phyloP scores from a whole-genome alignment of 2,113 vertebrate species.

The Empidonax traillii region DNA sequence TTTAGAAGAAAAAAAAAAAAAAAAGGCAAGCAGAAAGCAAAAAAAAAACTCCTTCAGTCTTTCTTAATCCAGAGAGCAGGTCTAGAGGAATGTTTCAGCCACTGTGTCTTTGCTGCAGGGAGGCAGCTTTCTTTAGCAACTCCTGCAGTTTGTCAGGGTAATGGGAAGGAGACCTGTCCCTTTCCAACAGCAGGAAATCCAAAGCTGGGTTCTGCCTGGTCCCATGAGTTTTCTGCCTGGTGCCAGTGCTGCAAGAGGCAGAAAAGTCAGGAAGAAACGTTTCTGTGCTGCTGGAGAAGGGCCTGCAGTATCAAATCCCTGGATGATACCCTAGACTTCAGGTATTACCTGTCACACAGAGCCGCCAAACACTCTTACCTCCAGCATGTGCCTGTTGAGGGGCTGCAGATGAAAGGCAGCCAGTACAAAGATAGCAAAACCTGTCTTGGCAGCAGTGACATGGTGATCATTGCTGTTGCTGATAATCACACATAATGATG shows the following conservation, averaged over 20 bases:
- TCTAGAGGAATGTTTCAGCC: neutral
- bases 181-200: neutral
- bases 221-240: fast-evolving
- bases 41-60: neutral
- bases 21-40: neutral
- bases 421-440: neutral
- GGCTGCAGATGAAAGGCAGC: neutral
- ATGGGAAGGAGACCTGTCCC: neutral
- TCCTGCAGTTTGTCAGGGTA: neutral
- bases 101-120: neutral
- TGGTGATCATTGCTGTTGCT: neutral
- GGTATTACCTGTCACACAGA: neutral
- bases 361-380: neutral
- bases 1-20: neutral
- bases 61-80: neutral
- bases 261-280: neutral
- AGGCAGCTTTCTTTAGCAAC: neutral
- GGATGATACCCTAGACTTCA: neutral
- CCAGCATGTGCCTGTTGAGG: neutral
- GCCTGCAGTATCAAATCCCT: neutral
- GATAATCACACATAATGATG: neutral
- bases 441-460: neutral
- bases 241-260: neutral
- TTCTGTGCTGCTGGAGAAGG: neutral
- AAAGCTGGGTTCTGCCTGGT: neutral